Percentiles rank a stretch among this genome's conserved stretches.
Evolutionary conservation across 2,888 invertebrate genomes (phyloP).

Genomic region (Gortyna flavago): DNA sequence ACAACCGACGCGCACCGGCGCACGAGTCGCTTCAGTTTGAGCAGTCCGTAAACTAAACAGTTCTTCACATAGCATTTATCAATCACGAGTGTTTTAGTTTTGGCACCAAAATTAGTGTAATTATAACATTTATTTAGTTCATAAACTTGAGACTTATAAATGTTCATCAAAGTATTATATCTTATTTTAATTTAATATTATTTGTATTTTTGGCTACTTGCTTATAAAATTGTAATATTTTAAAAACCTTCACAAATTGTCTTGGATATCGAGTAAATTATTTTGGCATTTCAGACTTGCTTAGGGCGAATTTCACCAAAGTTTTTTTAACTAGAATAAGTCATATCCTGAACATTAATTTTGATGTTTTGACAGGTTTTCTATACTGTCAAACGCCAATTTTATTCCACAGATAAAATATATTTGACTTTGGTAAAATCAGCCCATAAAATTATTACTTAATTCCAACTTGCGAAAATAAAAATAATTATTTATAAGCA

Average conservation of each 20-base stretch:
- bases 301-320: background rate
- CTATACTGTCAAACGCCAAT: background rate
- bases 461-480: background rate
- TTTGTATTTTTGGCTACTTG: constrained; percentile 35
- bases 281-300: background rate
- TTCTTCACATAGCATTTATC: constrained; percentile 62
- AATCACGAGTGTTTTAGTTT: constrained; percentile 64
- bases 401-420: no score
- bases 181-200: constrained; percentile 47
- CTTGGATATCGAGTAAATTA: background rate
- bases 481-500: constrained; percentile 30
- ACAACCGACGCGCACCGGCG: background rate
- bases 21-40: background rate
- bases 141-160: constrained; percentile 54
- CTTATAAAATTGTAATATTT: constrained; percentile 29
- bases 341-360: no score
- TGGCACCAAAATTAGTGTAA: constrained; percentile 69
- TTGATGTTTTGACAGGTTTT: background rate
- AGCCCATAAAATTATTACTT: background rate
- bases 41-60: constrained; percentile 4
- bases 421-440: background rate
- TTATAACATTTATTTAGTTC: constrained; percentile 57
- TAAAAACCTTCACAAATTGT: background rate
- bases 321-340: background rate
- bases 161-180: constrained; percentile 68